These are phyloP conservation scores for Euura lappo DNA, from an alignment of 1,140 invertebrate genomes.

Conservation along the genomic window DNA sequence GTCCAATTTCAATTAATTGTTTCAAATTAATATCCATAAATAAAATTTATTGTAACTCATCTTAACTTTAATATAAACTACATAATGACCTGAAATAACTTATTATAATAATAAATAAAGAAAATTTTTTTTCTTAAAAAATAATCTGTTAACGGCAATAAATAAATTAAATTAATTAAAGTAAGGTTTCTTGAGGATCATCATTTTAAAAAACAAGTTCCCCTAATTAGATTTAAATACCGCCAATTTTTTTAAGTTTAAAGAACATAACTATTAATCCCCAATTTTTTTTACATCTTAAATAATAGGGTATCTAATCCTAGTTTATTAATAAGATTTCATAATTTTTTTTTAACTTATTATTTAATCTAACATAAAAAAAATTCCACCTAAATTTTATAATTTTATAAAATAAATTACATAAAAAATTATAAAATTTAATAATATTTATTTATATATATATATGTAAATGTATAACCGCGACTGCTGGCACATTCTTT, in stretches of 20 bases:
- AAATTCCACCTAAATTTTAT: slow-evolving; percentile 37
- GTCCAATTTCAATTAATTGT: slow-evolving; percentile 57
- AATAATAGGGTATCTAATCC: slow-evolving; percentile 74
- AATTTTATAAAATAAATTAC: slow-evolving; percentile 21
- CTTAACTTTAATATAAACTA: slow-evolving; percentile 59
- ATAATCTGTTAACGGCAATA: slow-evolving; percentile 63
- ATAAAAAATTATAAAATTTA: slow-evolving; percentile 27
- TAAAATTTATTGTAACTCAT: slow-evolving; percentile 60
- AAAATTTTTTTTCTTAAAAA: slow-evolving; percentile 59
- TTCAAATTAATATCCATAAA: slow-evolving; percentile 46
- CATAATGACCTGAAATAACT: slow-evolving; percentile 65
- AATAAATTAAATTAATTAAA: slow-evolving; percentile 61
- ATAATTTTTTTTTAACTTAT: slow-evolving; percentile 36
- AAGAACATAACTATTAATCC: slow-evolving; percentile 60
- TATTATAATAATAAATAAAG: slow-evolving; percentile 47
- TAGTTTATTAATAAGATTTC: slow-evolving; percentile 58
- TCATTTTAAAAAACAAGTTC: slow-evolving; percentile 67
- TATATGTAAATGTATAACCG: slow-evolving; percentile 52
- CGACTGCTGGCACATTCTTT: slow-evolving; percentile 52
- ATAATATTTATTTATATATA: slow-evolving; percentile 39
- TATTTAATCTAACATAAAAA: slow-evolving; percentile 46
- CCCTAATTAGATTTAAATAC: slow-evolving; percentile 65
- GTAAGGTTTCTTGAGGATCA: slow-evolving; percentile 62
- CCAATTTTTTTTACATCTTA: slow-evolving; percentile 48
- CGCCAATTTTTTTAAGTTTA: slow-evolving; percentile 66